Evolutionary conservation across 2,113 vertebrate species (phyloP).

Genomic region (Ibidorhyncha struthersii): DNA sequence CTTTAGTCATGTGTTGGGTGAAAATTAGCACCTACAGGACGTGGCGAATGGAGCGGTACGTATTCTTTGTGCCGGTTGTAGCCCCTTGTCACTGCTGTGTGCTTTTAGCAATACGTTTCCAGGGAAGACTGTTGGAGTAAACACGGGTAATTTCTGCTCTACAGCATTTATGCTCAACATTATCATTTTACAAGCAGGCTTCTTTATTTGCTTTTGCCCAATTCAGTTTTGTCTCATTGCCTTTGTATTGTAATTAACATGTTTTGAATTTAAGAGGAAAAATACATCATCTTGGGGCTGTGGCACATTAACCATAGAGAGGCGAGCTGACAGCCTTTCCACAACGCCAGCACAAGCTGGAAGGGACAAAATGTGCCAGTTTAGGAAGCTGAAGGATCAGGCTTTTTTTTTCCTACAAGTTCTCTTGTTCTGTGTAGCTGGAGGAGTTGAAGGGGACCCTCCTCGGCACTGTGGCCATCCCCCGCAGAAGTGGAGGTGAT

Average conservation of each 20-base stretch:
- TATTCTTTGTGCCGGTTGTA: background rate
- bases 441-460: background rate
- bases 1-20: background rate
- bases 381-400: background rate
- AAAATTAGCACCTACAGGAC: background rate
- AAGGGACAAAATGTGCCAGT: background rate
- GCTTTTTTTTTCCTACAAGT: background rate
- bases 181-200: slow-evolving; percentile 3
- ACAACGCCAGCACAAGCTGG: accelerated
- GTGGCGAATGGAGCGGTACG: background rate
- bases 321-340: background rate
- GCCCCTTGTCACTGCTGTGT: background rate
- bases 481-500: background rate
- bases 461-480: accelerated
- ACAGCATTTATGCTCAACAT: background rate
- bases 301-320: background rate
- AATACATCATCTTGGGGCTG: background rate
- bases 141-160: slow-evolving; percentile 1
- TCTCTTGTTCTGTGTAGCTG: background rate
- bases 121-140: background rate
- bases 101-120: background rate
- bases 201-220: slow-evolving; percentile 35
- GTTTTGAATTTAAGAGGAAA: background rate
- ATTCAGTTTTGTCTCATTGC: slow-evolving; percentile 1
- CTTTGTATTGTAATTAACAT: slow-evolving; percentile 25